Evolutionary conservation across 1,140 invertebrate genomes (phyloP), one percentile per base, ranked within the genome.

Genomic region (Brachionus koreanus): DNA sequence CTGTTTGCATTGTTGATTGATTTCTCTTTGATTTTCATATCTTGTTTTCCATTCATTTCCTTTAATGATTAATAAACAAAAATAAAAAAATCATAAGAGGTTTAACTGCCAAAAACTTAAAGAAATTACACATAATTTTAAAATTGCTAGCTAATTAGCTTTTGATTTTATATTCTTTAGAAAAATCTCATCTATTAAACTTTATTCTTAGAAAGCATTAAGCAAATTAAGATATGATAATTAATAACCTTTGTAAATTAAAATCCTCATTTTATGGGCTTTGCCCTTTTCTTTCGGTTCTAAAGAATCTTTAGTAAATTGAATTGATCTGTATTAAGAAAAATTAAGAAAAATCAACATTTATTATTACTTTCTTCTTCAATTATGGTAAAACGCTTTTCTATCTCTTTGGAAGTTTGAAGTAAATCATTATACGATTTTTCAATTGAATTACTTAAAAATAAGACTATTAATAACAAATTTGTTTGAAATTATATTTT

Each of bases 11-110:
- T 88, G 87, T 46, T 85, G 84, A 83, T 88, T 88, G 74, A 87
- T 87, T 83, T 87, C 87, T 69, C 84, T 82, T 83, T 88, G 87
- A 39, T 85, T 87, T 81, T 88, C 87, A 84, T 65, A 88, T 63
- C 87, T 83, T 9, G 87, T 87, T 83, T 87, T 87, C 87, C 87
- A 88, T 83, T 88, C 87, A 85, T 87, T 88, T 69, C 87, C 87
- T 87, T 63, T 13, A 35, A 33, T 42, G 43, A 19, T 29, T n/a
- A 43, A 19, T 10, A 37, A 67, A 52, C 13, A 52, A 49, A 23
- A 37, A 72, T 35, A 12, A n/a, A 33, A 35, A 12, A n/a, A 5
- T 61, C n/a, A 35, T 23, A 69, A 35, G 10, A 77, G 33, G 23
- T 19, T n/a, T 29, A 42, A 35, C 16, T 12, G 52, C 19, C 19